Conservation (phyloP, 2,113 vertebrate species). For the Brachyhypopomus gauderio region DNA sequence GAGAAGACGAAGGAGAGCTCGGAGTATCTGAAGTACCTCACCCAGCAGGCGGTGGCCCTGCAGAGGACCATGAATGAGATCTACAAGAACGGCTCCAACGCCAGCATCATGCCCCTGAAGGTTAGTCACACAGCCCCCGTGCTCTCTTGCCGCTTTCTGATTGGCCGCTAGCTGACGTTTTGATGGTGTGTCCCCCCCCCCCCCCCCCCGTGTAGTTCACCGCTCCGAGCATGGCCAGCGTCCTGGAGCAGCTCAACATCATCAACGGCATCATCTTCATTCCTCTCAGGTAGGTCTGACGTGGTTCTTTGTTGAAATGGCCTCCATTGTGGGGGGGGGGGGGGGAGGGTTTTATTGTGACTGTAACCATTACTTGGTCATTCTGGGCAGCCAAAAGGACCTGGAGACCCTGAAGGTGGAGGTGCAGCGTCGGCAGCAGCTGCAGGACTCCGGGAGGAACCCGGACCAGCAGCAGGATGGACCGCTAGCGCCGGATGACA, state of each 20-base stretch:
- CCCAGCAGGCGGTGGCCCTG: constrained; percentile 95
- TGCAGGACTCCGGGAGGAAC: constrained; percentile 84
- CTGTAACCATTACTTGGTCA: neutral
- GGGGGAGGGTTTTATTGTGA: too few relatives aligned
- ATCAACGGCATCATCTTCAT: constrained; percentile 99
- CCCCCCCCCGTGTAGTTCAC: constrained; percentile 94
- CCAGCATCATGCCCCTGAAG: constrained; percentile 95
- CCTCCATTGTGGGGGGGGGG: too few relatives aligned
- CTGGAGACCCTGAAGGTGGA: constrained; percentile 97
- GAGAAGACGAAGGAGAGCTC: constrained; percentile 99
- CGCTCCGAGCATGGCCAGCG: constrained; percentile 95
- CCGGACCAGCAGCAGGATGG: constrained; percentile 73
- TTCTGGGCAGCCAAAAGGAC: constrained; percentile 87
- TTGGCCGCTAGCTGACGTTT: neutral
- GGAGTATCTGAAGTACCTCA: constrained; percentile 96
- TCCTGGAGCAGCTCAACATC: constrained; percentile 96
- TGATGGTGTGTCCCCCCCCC: neutral
- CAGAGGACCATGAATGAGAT: constrained; percentile 99
- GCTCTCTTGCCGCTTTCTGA: neutral
- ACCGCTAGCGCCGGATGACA: constrained; percentile 69
- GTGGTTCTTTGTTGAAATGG: neutral
- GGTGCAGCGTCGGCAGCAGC: constrained; percentile 91
- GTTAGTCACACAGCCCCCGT: constrained; percentile 62
- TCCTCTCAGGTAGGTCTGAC: constrained; percentile 86
- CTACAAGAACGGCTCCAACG: constrained; percentile 94